Percentiles rank a stretch among this genome's conserved stretches.
Conservation (phyloP, 2,888 invertebrate genomes). For the Nymphalis urticae region DNA sequence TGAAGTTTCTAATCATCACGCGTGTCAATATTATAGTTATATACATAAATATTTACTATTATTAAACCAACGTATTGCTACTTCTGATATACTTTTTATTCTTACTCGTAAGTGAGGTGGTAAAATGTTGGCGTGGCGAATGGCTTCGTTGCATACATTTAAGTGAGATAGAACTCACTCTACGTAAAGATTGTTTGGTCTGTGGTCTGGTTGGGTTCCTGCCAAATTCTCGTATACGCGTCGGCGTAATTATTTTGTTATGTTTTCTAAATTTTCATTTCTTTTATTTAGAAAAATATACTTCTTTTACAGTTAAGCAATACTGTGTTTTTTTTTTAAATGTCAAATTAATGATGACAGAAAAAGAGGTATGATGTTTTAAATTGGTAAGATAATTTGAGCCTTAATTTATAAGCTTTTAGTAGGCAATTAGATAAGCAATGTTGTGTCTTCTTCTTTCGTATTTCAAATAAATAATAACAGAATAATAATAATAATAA, state of each 20-base stretch:
- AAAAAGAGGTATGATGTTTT: too few relatives aligned
- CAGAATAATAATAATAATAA: too few relatives aligned
- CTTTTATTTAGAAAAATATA: neutral
- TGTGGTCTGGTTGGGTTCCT: constrained; percentile 35
- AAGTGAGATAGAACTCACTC: constrained; percentile 27
- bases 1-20: neutral
- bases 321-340: too few relatives aligned
- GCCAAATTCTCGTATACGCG: constrained; percentile 35
- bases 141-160: constrained; percentile 39
- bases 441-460: too few relatives aligned
- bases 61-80: neutral
- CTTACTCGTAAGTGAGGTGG: constrained; percentile 40
- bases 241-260: constrained; percentile 33
- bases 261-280: constrained; percentile 7
- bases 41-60: too few relatives aligned
- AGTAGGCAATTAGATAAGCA: too few relatives aligned
- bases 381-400: too few relatives aligned
- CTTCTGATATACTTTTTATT: neutral
- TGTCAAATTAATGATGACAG: too few relatives aligned
- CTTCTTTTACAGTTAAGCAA: too few relatives aligned
- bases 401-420: too few relatives aligned
- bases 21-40: too few relatives aligned
- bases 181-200: constrained; percentile 34
- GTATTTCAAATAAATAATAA: too few relatives aligned
- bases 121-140: constrained; percentile 37